Evolutionary conservation across 2,113 vertebrate genomes (phyloP).

Genomic region (Daubentonia madagascariensis): DNA sequence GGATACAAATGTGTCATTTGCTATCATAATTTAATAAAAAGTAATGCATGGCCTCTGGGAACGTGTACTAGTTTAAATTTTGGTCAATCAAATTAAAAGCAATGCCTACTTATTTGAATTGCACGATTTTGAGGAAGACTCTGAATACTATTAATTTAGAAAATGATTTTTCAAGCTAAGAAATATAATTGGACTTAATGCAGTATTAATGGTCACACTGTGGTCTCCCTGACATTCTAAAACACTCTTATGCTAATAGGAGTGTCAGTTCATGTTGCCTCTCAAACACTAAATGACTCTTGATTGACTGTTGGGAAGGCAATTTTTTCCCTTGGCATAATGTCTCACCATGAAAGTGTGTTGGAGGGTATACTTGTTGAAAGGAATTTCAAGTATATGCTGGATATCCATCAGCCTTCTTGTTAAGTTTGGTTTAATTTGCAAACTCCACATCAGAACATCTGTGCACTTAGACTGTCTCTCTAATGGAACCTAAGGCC

Average conservation of each 20-base stretch:
- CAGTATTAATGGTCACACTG: conserved; percentile 40
- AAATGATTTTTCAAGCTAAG: conserved; percentile 55
- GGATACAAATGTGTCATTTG: conserved; percentile 36
- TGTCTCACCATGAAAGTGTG: neutral
- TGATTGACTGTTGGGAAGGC: neutral
- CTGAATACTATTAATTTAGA: conserved; percentile 59
- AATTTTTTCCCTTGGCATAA: neutral
- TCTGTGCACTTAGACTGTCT: neutral
- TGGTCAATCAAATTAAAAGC: conserved; percentile 29
- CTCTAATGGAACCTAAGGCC: neutral
- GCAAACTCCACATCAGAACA: neutral
- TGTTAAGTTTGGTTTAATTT: conserved; percentile 32
- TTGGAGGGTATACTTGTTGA: neutral
- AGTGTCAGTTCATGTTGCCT: conserved; percentile 42
- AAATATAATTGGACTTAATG: conserved; percentile 62
- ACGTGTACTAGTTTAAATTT: conserved; percentile 44
- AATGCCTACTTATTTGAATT: conserved; percentile 24
- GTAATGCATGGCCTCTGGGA: conserved; percentile 1
- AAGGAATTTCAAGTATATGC: conserved; percentile 10
- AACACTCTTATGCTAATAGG: conserved; percentile 20
- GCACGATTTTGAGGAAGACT: conserved; percentile 28
- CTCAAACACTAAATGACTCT: conserved; percentile 38
- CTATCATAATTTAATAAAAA: conserved; percentile 56
- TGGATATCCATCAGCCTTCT: neutral
- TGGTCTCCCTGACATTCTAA: conserved; percentile 51